phyloP scores from a whole-genome alignment of 2,888 invertebrate species.

The Lasius platythorax region DNA sequence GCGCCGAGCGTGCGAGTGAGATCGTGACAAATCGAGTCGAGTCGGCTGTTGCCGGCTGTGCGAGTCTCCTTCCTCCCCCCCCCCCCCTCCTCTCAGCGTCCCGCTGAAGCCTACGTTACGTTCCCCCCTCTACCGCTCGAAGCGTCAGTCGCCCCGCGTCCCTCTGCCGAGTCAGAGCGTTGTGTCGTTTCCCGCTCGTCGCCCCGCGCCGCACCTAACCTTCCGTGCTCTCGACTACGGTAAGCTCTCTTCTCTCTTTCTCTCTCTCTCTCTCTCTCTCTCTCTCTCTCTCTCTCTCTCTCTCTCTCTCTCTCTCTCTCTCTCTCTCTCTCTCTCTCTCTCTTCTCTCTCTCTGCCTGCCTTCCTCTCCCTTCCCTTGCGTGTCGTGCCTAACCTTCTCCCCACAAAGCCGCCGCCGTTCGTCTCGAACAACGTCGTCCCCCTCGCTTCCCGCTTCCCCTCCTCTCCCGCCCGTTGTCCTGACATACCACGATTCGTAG shows the following conservation, averaged over 20 bases:
- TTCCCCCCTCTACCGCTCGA: conserved; percentile 54
- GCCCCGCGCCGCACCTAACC: conserved; percentile 49
- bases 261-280: conserved; percentile 27
- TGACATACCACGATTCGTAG: conserved; percentile 79
- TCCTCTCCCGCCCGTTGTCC: conserved; percentile 49
- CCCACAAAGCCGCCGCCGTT: conserved; percentile 34
- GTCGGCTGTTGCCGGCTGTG: conserved; percentile 74
- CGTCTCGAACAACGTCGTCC: conserved; percentile 40
- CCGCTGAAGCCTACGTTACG: conserved; percentile 18
- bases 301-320: conserved; percentile 49
- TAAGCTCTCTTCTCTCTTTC: conserved; percentile 45
- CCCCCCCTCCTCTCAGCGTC: conserved; percentile 41
- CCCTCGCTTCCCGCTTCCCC: background rate
- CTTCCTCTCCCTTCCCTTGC: conserved; percentile 38
- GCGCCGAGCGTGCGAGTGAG: conserved; percentile 54
- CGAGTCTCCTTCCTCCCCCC: conserved; percentile 29
- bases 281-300: conserved; percentile 49
- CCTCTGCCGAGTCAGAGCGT: conserved; percentile 58
- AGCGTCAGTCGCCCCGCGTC: conserved; percentile 69
- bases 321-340: conserved; percentile 47
- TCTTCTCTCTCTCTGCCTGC: conserved; percentile 30
- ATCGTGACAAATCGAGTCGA: conserved; percentile 57
- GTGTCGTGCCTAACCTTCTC: conserved; percentile 23
- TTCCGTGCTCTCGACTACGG: conserved; percentile 25
- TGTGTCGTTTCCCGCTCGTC: conserved; percentile 60